Percentiles rank a stretch among this genome's conserved stretches.
Evolutionary conservation across 2,113 vertebrate genomes (phyloP).

Genomic region (Andinoacara biseriatus): DNA sequence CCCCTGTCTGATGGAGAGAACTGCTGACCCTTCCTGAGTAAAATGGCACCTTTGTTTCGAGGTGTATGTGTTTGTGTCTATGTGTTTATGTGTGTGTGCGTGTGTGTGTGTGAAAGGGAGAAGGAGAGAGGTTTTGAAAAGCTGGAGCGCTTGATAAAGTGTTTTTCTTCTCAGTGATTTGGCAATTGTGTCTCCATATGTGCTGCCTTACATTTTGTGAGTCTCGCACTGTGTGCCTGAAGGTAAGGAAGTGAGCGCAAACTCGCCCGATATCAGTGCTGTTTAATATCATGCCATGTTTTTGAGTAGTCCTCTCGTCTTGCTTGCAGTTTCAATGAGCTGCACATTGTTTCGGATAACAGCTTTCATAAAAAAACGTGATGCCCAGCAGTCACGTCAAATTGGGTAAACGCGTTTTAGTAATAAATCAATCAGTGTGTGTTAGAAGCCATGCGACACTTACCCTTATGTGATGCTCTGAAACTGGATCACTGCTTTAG

Average conservation of each 20-base stretch:
- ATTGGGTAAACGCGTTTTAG: neutral
- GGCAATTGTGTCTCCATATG: slow-evolving; percentile 28
- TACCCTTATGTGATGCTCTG: slow-evolving; percentile 13
- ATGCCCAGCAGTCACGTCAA: neutral
- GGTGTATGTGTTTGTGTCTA: slow-evolving; percentile 78
- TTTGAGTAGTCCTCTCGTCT: neutral
- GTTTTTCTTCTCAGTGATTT: slow-evolving; percentile 27
- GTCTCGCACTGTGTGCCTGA: neutral
- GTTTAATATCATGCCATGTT: neutral
- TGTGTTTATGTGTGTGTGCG: slow-evolving; percentile 63
- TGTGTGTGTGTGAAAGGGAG: slow-evolving; percentile 59
- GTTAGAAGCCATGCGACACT: neutral
- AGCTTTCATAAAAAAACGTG: neutral
- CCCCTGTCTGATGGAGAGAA: slow-evolving; percentile 83
- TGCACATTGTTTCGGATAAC: neutral
- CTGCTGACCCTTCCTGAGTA: slow-evolving; percentile 85
- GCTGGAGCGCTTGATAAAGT: slow-evolving; percentile 35
- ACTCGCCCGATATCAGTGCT: neutral
- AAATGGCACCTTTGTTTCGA: slow-evolving; percentile 87
- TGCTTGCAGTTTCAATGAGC: neutral
- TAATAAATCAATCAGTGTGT: neutral
- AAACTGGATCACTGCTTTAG: slow-evolving; percentile 31
- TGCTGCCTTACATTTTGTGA: slow-evolving; percentile 1
- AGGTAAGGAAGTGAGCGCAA: neutral
- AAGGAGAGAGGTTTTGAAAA: slow-evolving; percentile 56